These are phyloP conservation scores for Drosophila nannoptera DNA, from an alignment of 1,140 invertebrate genomes.

Conservation along the genomic window DNA sequence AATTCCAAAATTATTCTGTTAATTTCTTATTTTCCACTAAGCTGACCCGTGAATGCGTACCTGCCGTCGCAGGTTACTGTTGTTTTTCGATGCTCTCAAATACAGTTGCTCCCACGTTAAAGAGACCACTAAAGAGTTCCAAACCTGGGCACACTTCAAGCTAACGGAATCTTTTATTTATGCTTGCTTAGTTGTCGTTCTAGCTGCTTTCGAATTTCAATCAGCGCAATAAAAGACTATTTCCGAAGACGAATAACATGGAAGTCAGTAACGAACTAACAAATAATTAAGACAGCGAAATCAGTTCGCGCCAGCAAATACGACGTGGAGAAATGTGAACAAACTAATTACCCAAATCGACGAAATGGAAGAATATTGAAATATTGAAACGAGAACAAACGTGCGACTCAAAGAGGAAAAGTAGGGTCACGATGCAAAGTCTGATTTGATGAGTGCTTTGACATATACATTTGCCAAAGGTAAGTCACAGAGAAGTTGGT, in stretches of 20 bases:
- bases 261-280: constrained; percentile 47
- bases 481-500: constrained; percentile 13
- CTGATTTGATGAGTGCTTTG: constrained; percentile 25
- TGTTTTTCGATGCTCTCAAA: constrained; percentile 24
- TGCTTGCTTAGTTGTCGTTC: constrained; percentile 17
- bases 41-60: constrained; percentile 7
- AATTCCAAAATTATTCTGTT: neutral
- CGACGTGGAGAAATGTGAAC: constrained; percentile 47
- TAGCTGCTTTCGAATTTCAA: constrained; percentile 18
- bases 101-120: constrained; percentile 33
- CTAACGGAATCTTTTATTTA: constrained; percentile 42
- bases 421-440: constrained; percentile 20
- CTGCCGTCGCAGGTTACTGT: constrained; percentile 29
- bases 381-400: constrained; percentile 14
- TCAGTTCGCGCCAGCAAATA: constrained; percentile 36
- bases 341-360: constrained; percentile 54
- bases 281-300: constrained; percentile 49
- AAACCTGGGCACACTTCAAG: constrained; percentile 38
- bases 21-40: constrained; percentile 1
- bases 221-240: constrained; percentile 1
- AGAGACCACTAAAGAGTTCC: constrained; percentile 43
- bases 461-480: constrained; percentile 38
- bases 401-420: constrained; percentile 4
- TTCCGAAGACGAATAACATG: neutral
- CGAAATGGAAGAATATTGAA: constrained; percentile 12